These are phyloP conservation scores for Ceratotherium simum DNA, from an alignment of 2,113 vertebrate genomes.

Conservation along the genomic window DNA sequence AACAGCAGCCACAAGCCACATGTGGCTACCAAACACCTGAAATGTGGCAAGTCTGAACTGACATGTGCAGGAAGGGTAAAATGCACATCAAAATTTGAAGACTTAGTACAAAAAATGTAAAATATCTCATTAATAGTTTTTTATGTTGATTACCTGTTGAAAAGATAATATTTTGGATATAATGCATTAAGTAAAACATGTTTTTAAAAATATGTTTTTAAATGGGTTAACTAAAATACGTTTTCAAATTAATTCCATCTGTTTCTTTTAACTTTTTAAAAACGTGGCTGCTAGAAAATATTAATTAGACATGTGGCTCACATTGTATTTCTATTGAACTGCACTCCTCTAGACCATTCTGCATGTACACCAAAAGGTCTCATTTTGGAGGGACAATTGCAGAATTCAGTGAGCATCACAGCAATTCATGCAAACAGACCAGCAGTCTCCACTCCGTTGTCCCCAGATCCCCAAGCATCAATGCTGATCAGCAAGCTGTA, in stretches of 20 bases:
- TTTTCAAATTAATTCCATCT: conserved; percentile 29
- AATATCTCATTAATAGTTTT: background rate
- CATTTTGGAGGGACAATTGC: background rate
- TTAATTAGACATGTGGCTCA: background rate
- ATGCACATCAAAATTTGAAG: background rate
- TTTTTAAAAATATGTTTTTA: background rate
- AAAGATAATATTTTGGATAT: background rate
- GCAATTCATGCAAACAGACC: background rate
- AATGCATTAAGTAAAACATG: background rate
- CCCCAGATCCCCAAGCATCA: background rate
- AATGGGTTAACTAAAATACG: background rate
- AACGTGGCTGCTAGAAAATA: background rate
- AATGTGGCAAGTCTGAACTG: background rate
- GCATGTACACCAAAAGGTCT: background rate
- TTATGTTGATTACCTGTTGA: background rate
- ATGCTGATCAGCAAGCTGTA: background rate
- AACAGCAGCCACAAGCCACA: background rate
- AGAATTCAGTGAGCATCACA: background rate
- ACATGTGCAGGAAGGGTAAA: background rate
- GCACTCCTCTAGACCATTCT: background rate
- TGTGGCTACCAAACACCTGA: background rate
- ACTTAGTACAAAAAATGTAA: background rate
- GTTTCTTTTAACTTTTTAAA: conserved; percentile 20
- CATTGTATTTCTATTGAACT: background rate
- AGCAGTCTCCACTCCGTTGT: background rate